Base-by-base conservation (phyloP, 2,797 vertebrate species). In the Meriones psammophilus region DNA sequence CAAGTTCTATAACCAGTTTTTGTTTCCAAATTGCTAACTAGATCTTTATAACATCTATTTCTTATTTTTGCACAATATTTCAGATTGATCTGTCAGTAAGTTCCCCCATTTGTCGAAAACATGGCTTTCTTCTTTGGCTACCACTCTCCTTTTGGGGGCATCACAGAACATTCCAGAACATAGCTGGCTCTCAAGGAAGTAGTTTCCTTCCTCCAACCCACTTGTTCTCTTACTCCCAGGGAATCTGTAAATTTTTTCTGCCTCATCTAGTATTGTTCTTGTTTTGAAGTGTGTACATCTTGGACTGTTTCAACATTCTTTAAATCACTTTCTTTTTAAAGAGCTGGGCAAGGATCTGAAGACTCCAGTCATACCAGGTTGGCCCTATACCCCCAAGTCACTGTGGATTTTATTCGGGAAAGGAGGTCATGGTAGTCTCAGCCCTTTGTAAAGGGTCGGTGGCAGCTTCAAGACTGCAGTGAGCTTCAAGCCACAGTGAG, bases 1-100 rank as follows among this genome's bases (percentile, higher is more conserved):
- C 60, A 20, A 66, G n/a, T 56, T 77, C 33, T 66, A 10, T n/a
- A 71, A 73, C 6, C 12, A 60, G 17, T 18, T 86, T 58, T 62
- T 60, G 39, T 56, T 88, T 84, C 76, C 39, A 46, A 69, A 89
- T 91, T 58, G 76, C 71, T 71, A 89, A 74, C 73, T 62, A n/a
- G 30, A 83, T 89, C 46, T 60, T 89, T 30, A n/a, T 62, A 58
- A 68, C 4, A 8, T 62, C 62, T 92, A 62, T 74, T 96, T 93
- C 68, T 89, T 87, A 86, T 86, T 89, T 96, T 86, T 42, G n/a
- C 46, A 66, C 33, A 58, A 60, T 78, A 42, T 28, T 54, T 80
- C 12, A 58, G 58, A 54, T 54, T 54, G 46, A 42, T 85, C 36
- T 85, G 83, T 46, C 6, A 4, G 69, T 76, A 95, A 79, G 39